phyloP scores from a whole-genome alignment of 2,888 invertebrate genomes.

The Lottia gigantea region DNA sequence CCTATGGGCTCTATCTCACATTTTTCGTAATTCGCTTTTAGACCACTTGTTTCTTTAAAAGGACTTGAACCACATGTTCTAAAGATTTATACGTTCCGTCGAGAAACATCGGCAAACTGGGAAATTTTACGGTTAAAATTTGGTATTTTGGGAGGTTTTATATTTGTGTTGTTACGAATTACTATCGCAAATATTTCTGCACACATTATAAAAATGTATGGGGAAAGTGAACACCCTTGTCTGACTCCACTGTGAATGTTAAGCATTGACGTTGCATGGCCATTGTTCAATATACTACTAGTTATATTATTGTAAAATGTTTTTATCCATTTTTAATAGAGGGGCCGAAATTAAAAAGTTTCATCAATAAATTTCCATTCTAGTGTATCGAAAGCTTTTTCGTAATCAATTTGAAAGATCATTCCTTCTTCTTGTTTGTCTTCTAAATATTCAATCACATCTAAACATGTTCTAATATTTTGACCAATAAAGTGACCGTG shows the following conservation, averaged over 20 bases:
- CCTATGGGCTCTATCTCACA: no score
- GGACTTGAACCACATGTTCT: neutral
- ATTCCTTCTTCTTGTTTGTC: neutral
- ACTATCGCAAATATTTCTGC: no score
- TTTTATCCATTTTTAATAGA: neutral
- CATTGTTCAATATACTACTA: neutral
- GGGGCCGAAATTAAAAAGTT: no score
- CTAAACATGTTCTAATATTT: conserved; percentile 18
- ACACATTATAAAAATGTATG: no score
- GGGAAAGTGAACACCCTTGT: no score
- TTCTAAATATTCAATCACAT: conserved; percentile 13
- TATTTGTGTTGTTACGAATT: no score
- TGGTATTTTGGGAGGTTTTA: no score
- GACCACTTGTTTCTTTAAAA: no score
- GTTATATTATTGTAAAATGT: neutral
- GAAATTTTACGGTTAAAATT: neutral
- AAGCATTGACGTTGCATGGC: neutral
- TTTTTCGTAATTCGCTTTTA: no score
- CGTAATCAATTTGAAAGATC: neutral
- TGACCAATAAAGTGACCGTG: conserved; percentile 13
- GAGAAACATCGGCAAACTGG: neutral
- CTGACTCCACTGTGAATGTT: no score
- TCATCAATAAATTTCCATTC: no score
- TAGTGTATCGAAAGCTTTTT: no score
- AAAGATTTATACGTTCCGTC: neutral